phyloP scores from a whole-genome alignment of 2,113 vertebrate genomes.

The Archilochus colubris region DNA sequence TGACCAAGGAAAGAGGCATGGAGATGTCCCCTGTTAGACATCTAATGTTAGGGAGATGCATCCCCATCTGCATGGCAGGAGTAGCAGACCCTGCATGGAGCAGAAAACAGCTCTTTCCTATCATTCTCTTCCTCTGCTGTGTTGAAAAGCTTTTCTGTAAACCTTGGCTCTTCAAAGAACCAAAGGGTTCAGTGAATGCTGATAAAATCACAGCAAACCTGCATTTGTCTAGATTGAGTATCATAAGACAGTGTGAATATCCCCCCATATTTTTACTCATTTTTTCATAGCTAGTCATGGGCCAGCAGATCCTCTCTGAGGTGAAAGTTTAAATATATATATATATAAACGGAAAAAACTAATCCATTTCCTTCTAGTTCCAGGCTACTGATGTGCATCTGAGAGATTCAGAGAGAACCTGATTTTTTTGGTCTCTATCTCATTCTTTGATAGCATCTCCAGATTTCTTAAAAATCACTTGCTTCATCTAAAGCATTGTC shows the following conservation, averaged over 20 bases:
- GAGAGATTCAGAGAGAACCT: background rate
- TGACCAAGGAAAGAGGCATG: background rate
- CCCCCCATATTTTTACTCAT: background rate
- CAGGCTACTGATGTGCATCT: background rate
- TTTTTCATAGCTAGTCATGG: background rate
- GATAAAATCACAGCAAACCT: background rate
- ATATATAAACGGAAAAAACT: background rate
- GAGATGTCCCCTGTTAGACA: background rate
- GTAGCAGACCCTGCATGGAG: background rate
- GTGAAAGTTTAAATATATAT: background rate
- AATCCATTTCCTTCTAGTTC: background rate
- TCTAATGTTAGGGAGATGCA: background rate
- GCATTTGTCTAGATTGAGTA: background rate
- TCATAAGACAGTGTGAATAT: background rate
- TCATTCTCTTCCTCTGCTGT: background rate
- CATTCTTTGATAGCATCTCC: background rate
- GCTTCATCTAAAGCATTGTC: background rate
- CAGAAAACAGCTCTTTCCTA: background rate
- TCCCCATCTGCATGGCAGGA: accelerated
- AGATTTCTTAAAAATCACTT: background rate
- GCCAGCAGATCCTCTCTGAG: background rate
- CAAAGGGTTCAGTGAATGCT: background rate
- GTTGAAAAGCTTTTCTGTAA: background rate
- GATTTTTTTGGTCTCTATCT: background rate
- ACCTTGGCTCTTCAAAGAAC: background rate